Evolutionary conservation across 2,113 vertebrate species (phyloP).

Genomic region (Larimichthys polyactis): DNA sequence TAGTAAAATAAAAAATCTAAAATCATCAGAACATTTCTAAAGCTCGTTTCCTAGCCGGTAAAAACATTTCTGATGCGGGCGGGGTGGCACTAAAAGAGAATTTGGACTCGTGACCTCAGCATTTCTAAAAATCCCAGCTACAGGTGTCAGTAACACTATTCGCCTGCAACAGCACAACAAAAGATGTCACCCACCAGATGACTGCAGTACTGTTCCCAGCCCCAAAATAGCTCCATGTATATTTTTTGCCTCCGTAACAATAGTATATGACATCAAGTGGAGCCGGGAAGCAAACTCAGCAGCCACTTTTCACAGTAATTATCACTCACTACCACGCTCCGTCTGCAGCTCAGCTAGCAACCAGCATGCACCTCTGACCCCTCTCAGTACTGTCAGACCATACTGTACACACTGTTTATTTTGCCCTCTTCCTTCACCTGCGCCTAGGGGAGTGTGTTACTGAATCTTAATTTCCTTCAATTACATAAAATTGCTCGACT

Average conservation of each 20-base stretch:
- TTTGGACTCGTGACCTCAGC: not conserved
- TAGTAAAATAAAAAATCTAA: not conserved
- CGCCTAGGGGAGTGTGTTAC: conserved; percentile 11
- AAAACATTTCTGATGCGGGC: not conserved
- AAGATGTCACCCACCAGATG: conserved; percentile 26
- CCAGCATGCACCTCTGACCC: conserved; percentile 67
- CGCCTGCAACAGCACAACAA: conserved; percentile 52
- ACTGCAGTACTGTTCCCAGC: conserved; percentile 23
- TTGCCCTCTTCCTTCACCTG: conserved; percentile 62
- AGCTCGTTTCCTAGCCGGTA: not conserved
- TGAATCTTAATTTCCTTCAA: conserved; percentile 56
- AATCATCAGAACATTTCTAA: not conserved
- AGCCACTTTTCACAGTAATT: conserved; percentile 83
- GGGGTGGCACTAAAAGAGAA: not conserved
- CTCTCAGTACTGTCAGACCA: conserved; percentile 25
- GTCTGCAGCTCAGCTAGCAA: conserved; percentile 58
- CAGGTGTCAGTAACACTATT: conserved; percentile 20
- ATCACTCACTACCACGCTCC: conserved; percentile 71
- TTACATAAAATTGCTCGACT: conserved; percentile 42
- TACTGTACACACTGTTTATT: conserved; percentile 51
- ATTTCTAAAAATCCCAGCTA: conserved; percentile 5
- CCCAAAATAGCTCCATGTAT: conserved; percentile 64
- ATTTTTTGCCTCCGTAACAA: conserved; percentile 62
- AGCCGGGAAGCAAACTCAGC: conserved; percentile 77
- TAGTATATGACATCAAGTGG: conserved; percentile 74